phyloP scores from a whole-genome alignment of 1,140 invertebrate species.

The Himalopsyche phryganea region DNA sequence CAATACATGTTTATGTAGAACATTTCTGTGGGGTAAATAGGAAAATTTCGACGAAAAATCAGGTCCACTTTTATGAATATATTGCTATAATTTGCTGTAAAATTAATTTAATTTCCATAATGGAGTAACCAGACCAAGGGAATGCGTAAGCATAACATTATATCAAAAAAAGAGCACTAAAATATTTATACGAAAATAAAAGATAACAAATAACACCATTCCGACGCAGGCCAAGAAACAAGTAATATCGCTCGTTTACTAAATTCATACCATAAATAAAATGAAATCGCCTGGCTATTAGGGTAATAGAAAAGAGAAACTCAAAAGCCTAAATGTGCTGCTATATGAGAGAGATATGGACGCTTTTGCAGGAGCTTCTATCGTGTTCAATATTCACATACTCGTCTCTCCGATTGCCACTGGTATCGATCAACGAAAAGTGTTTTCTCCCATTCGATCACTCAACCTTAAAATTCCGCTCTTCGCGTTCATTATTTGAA shows the following conservation, averaged over 20 bases:
- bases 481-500: no score
- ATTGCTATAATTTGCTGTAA: slow-evolving; percentile 29
- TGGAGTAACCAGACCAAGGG: slow-evolving; percentile 21
- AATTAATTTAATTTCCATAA: slow-evolving; percentile 34
- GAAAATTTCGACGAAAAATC: no score
- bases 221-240: slow-evolving; percentile 35
- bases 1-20: no score
- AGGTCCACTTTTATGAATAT: slow-evolving; percentile 1
- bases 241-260: slow-evolving; percentile 36
- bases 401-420: neutral
- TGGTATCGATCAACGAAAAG: slow-evolving; percentile 33
- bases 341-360: slow-evolving; percentile 31
- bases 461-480: neutral
- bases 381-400: neutral
- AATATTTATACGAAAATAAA: slow-evolving; percentile 35
- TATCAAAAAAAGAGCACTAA: slow-evolving; percentile 24
- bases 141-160: slow-evolving; percentile 6
- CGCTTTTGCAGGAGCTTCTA: slow-evolving; percentile 7
- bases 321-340: slow-evolving; percentile 27
- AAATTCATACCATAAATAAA: slow-evolving; percentile 36
- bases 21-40: no score
- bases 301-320: slow-evolving; percentile 36
- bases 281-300: slow-evolving; percentile 35
- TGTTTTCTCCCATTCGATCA: slow-evolving; percentile 17
- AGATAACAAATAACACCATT: slow-evolving; percentile 35